Evolutionary conservation across 2,113 vertebrate genomes (phyloP).

Genomic region (Lycocorax pyrrhopterus): DNA sequence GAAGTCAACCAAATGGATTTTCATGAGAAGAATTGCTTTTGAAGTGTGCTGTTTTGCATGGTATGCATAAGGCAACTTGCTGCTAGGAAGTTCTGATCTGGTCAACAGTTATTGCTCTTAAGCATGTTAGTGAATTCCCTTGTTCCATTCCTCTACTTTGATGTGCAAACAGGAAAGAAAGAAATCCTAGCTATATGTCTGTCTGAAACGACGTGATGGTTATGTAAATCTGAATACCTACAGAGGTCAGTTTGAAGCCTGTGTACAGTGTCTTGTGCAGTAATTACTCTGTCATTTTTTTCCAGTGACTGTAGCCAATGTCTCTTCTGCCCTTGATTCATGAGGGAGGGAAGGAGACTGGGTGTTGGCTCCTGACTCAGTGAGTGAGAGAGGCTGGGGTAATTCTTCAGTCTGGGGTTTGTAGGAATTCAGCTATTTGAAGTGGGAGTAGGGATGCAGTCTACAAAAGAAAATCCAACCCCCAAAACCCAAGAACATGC

Average conservation of each 20-base stretch:
- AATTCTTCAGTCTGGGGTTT: not conserved
- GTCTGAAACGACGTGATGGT: not conserved
- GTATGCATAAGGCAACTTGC: not conserved
- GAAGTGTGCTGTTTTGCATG: not conserved
- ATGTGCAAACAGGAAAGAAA: not conserved
- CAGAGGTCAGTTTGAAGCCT: not conserved
- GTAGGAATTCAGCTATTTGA: rapidly evolving
- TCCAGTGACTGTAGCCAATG: not conserved
- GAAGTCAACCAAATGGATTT: not conserved
- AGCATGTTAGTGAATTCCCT: not conserved
- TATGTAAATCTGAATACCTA: not conserved
- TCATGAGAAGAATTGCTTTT: not conserved
- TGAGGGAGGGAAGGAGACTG: not conserved
- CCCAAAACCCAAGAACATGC: rapidly evolving
- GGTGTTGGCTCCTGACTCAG: not conserved
- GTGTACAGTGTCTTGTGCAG: not conserved
- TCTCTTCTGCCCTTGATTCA: not conserved
- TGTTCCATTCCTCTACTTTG: not conserved
- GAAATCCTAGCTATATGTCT: not conserved
- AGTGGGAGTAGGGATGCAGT: not conserved
- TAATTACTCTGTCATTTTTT: not conserved
- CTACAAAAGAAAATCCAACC: not conserved
- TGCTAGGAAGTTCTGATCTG: not conserved
- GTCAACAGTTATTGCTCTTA: not conserved
- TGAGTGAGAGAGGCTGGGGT: not conserved